Evolutionary conservation across 2,113 vertebrate genomes (phyloP), one percentile per base, ranked within the genome.

Genomic region (Mesoclemmys tuberculata): DNA sequence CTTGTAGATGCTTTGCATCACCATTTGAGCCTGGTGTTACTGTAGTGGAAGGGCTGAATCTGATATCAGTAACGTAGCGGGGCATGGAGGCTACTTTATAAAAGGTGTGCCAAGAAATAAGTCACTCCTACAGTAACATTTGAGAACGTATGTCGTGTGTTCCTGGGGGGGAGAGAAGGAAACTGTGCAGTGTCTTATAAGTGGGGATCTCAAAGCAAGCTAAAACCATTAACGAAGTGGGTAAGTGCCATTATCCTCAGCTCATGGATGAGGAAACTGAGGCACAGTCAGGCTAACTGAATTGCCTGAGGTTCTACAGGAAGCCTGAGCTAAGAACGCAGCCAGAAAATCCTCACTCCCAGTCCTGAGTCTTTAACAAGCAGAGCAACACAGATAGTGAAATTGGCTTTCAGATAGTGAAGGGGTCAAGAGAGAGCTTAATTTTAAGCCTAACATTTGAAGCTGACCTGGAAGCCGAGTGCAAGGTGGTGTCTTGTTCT

Each of bases 381-480:
- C 79, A 82, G 88, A 80, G 0, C 1, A 92, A 41, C 58, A 22
- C 75, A 41, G 51, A 75, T 10, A 87, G 48, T 27, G 75, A 89
- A 92, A 49, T 31, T 64, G 58, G 46, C 41, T n/a, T 64, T 64
- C 74, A 82, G 83, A 81, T 1, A 84, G 71, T 55, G 86, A 56
- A 91, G 92, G 83, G 91, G 44, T 2, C 14, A 2, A 52, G n/a
- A 51, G 46, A 90, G 71, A 94, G 64, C 56, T 86, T 49, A 49
- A 56, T 91, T 94, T 92, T 74, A 80, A 94, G 44, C 64, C 83
- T 88, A 89, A 94, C 92, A 9, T 78, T 95, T 89, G 92, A 41
- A 81, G 82, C 0, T 74, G 87, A 91, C 82, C 41, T 78, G 93
- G 81, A 49, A 64, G 64, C 35, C 31, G 14, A 64, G 58, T 16